Conservation (phyloP, 2,888 invertebrate genomes). For the Archips crataeganus region DNA sequence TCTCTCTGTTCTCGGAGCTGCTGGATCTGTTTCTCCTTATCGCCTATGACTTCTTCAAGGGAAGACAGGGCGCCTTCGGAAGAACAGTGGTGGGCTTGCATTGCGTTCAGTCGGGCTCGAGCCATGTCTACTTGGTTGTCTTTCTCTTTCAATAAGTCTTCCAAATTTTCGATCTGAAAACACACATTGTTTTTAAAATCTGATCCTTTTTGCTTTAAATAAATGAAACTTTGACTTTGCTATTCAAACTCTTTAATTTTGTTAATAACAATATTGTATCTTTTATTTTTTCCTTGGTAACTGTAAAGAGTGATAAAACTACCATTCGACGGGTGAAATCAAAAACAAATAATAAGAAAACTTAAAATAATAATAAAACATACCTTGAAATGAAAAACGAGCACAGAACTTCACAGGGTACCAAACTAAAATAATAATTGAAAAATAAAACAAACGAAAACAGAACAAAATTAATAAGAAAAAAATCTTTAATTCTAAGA, state of each 20-base stretch:
- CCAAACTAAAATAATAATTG: constrained; percentile 36
- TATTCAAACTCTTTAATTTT: background rate
- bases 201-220: background rate
- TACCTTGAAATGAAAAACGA: constrained; percentile 44
- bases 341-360: constrained; percentile 41
- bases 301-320: background rate
- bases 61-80: constrained; percentile 97
- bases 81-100: constrained; percentile 97
- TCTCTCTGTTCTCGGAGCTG: constrained; percentile 97
- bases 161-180: constrained; percentile 97
- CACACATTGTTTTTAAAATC: constrained; percentile 1
- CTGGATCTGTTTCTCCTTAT: constrained; percentile 98
- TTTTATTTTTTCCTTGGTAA: background rate
- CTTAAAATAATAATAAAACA: constrained; percentile 41
- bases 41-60: constrained; percentile 97
- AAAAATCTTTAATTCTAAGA: background rate
- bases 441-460: constrained; percentile 19
- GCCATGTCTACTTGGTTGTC: constrained; percentile 99
- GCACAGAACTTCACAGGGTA: constrained; percentile 31
- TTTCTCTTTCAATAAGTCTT: constrained; percentile 98
- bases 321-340: constrained; percentile 13
- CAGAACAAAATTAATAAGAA: background rate
- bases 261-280: background rate
- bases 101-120: constrained; percentile 94
- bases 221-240: background rate